Conservation (phyloP, 2,113 vertebrate genomes). For the Dinomys branickii region DNA sequence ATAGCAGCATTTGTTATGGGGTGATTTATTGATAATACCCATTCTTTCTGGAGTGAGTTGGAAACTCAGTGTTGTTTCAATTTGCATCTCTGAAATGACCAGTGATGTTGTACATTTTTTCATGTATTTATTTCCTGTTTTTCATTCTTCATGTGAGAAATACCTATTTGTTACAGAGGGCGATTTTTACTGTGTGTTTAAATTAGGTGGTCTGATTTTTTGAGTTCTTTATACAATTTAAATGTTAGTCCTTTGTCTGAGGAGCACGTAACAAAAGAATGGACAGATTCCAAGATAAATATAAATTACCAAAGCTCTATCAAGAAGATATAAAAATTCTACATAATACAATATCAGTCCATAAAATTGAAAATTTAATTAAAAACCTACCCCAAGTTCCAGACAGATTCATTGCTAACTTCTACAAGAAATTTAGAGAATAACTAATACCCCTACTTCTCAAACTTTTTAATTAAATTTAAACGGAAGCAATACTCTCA, state of each 20-base stretch:
- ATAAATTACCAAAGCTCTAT: neutral
- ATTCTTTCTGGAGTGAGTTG: neutral
- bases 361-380: neutral
- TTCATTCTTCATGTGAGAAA: neutral
- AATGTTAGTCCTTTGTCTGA: neutral
- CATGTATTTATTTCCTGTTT: neutral
- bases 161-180: neutral
- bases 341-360: neutral
- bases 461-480: neutral
- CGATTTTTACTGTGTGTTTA: neutral
- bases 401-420: neutral
- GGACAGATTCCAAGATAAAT: neutral
- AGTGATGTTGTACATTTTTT: neutral
- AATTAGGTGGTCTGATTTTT: neutral
- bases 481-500: neutral
- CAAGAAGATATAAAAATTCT: neutral
- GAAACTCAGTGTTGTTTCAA: neutral
- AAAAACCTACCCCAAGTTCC: neutral
- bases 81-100: neutral
- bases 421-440: neutral
- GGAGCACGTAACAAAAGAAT: neutral
- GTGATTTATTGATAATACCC: neutral
- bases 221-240: neutral
- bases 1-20: neutral
- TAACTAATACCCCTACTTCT: neutral